These are phyloP conservation scores for Druceiella hillmani DNA, from an alignment of 2,888 invertebrate species.

Conservation along the genomic window DNA sequence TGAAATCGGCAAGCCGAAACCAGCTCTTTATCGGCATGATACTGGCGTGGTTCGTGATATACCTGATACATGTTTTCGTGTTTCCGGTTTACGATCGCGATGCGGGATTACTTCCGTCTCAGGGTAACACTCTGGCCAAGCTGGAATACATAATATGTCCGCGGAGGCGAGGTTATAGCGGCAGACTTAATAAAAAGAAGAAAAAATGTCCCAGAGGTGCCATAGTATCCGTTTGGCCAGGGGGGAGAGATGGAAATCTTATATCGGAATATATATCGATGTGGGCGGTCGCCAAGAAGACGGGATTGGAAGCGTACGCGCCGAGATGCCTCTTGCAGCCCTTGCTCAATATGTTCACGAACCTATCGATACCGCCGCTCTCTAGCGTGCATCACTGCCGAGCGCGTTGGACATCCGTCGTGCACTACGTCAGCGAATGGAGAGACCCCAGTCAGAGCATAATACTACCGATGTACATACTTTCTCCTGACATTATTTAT, in stretches of 20 bases:
- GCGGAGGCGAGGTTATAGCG: conserved; percentile 34
- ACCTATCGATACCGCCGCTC: conserved; percentile 48
- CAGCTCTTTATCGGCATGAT: conserved; percentile 53
- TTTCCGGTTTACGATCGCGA: conserved; percentile 49
- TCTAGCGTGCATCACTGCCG: conserved; percentile 51
- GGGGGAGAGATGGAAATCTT: conserved; percentile 40
- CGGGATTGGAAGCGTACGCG: conserved; percentile 43
- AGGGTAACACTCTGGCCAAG: conserved; percentile 39
- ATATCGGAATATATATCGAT: conserved; percentile 49
- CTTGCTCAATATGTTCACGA: conserved; percentile 50
- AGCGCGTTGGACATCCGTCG: conserved; percentile 39
- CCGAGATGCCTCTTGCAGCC: conserved; percentile 46
- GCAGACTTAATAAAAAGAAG: conserved; percentile 33
- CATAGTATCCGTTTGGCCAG: conserved; percentile 42
- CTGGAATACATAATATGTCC: conserved; percentile 52
- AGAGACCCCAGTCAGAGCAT: conserved; percentile 53
- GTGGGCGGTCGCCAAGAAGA: conserved; percentile 42
- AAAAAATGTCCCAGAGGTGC: conserved; percentile 39
- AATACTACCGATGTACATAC: conserved; percentile 47
- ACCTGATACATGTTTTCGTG: conserved; percentile 54
- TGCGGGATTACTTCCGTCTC: conserved; percentile 34
- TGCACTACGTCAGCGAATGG: conserved; percentile 48
- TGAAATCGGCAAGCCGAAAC: conserved; percentile 53
- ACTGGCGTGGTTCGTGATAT: conserved; percentile 52
- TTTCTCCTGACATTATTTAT: conserved; percentile 49